Evolutionary conservation across 37 sponge, comb jelly and placozoan species (phyloP).

Genomic region (Mnemiopsis leidyi): DNA sequence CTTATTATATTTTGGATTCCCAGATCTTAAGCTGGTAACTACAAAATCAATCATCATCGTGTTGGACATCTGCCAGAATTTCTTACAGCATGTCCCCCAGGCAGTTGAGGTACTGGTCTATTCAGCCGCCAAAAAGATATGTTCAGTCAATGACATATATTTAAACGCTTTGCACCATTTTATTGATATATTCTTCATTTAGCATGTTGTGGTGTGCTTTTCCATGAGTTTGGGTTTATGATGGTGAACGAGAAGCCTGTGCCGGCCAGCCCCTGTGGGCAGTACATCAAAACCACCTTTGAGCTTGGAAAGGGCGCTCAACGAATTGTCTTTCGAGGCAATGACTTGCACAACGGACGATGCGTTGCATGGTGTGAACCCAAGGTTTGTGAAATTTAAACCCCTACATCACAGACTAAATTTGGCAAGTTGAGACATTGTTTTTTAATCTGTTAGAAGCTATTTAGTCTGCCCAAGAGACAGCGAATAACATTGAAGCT

Average conservation of each 20-base stretch:
- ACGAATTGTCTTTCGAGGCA: conserved; percentile 45
- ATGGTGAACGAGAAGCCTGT: conserved; percentile 64
- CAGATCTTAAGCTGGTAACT: neutral
- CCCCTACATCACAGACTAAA: neutral
- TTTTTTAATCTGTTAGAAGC: neutral
- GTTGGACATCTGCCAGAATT: neutral
- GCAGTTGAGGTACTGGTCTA: too few species aligned
- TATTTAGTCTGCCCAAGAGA: neutral
- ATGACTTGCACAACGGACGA: conserved; percentile 33
- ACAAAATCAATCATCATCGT: neutral
- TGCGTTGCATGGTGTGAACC: conserved; percentile 60
- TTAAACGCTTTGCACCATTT: too few species aligned
- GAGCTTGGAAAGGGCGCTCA: conserved; percentile 46
- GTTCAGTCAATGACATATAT: too few species aligned
- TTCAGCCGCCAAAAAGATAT: too few species aligned
- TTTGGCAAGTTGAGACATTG: neutral
- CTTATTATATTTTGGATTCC: too few species aligned
- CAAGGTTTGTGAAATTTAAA: conserved; percentile 10
- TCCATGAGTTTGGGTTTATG: neutral
- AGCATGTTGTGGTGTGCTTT: neutral
- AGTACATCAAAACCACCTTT: conserved; percentile 32
- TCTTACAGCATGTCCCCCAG: too few species aligned
- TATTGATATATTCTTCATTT: neutral
- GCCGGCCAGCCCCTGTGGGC: conserved; percentile 48
- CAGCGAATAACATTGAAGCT: too few species aligned